Evolutionary conservation across 1,140 invertebrate species (phyloP), one percentile per base, ranked within the genome.

Genomic region (Cryptotermes secundus): DNA sequence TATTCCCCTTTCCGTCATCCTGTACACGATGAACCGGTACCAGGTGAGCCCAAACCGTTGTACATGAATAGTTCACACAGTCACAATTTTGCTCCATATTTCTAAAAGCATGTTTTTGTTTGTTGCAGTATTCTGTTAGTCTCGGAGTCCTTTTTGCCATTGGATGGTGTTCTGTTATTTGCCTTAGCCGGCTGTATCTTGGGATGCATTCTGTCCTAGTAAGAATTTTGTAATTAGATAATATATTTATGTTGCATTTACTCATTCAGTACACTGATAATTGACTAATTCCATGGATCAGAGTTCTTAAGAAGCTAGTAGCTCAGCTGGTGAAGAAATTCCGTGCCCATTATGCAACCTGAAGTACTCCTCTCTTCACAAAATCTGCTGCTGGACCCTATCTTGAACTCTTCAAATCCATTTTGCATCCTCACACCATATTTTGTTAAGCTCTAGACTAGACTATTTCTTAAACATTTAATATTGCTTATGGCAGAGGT

Each of bases 171-270:
- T 88, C 91, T 65, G 88, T 97, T 31, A 94, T 98, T 80, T 97
- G 96, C 89, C 89, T 94, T 34, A 98, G 96, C 89, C 91, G 97
- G 87, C 88, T 98, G 9, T 98, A 98, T 89, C 92, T 98, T 38
- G 97, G 97, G 86, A 98, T 98, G 96, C 97, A 98, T 88, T 95
- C 95, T 85, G 93, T 97, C 83, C 89, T 97, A 88, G 95, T 95
- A 90, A 92, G 91, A 89, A 12, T 81, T 22, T 79, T n/a, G 10
- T 65, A 22, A n/a, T 83, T 59, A 26, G n/a, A n/a, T n/a, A n/a
- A n/a, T n/a, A n/a, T n/a, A n/a, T n/a, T n/a, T n/a, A n/a, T 79
- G 79, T 35, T 19, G 16, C 19, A 49, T 49, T 49, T 19, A 49
- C 16, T 3, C 22, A 49, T 49, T 19, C 16, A 16, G 0, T 49